Conservation (phyloP, 2,888 invertebrate species). For the Eubasilissa splendida region DNA sequence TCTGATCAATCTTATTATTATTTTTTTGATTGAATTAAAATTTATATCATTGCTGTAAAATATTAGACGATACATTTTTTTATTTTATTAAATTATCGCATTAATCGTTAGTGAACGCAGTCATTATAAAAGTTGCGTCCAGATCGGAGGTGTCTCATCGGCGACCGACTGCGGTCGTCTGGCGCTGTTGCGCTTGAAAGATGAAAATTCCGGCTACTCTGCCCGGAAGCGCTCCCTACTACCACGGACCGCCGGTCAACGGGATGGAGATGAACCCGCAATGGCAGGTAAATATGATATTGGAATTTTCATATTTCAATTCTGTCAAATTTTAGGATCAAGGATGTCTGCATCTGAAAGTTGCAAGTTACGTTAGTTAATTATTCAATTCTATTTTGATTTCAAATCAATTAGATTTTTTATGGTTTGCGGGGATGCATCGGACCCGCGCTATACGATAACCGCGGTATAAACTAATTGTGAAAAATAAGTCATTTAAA, state of each 20-base stretch:
- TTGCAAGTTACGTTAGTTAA: too few relatives aligned
- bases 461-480: too few relatives aligned
- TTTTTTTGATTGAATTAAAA: neutral
- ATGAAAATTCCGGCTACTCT: slow-evolving; percentile 56
- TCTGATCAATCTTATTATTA: neutral
- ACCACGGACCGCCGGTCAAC: slow-evolving; percentile 49
- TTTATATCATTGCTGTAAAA: neutral
- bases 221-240: slow-evolving; percentile 36
- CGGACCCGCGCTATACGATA: too few relatives aligned
- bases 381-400: too few relatives aligned
- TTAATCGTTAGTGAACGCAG: neutral
- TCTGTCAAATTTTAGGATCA: neutral
- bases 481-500: too few relatives aligned
- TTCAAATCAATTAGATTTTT: too few relatives aligned
- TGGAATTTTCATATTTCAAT: neutral
- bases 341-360: too few relatives aligned
- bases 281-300: slow-evolving; percentile 51
- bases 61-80: neutral
- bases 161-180: neutral
- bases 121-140: neutral
- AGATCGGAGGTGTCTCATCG: neutral
- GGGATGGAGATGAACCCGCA: slow-evolving; percentile 55
- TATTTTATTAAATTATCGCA: neutral
- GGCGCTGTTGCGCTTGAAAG: slow-evolving; percentile 1
- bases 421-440: too few relatives aligned